A percentile compares a stretch with the other conserved stretches of the same genome.
phyloP scores from a whole-genome alignment of 2,113 vertebrate genomes.

The Artemisiospiza belli region DNA sequence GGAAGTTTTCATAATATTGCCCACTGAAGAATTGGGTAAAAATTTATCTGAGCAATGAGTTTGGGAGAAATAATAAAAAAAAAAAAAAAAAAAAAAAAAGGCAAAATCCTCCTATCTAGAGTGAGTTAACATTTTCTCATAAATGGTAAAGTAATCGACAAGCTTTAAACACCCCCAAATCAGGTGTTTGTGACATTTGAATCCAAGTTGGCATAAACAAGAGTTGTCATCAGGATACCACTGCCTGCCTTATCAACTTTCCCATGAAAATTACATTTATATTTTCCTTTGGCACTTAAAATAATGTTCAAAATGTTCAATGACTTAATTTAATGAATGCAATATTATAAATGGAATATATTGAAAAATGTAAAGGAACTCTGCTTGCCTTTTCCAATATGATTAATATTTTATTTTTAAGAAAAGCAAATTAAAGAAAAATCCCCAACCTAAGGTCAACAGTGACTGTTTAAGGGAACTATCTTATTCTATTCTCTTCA shows the following conservation, averaged over 20 bases:
- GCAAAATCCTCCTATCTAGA: background rate
- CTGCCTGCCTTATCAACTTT: slow-evolving; percentile 70
- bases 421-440: slow-evolving; percentile 92
- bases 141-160: slow-evolving; percentile 49
- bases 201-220: slow-evolving; percentile 61
- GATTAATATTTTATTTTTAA: slow-evolving; percentile 97
- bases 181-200: slow-evolving; percentile 56
- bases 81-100: too few relatives aligned
- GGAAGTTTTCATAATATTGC: background rate
- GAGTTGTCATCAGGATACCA: slow-evolving; percentile 60
- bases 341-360: slow-evolving; percentile 80
- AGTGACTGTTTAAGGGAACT: slow-evolving; percentile 90
- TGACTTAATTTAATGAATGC: slow-evolving; percentile 81
- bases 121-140: slow-evolving; percentile 1
- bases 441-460: slow-evolving; percentile 89
- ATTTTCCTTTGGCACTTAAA: slow-evolving; percentile 78
- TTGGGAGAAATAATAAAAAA: background rate
- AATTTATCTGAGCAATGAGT: background rate
- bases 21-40: background rate
- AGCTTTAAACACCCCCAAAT: slow-evolving; percentile 36
- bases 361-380: slow-evolving; percentile 80
- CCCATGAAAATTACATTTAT: slow-evolving; percentile 75
- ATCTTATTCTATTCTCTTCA: slow-evolving; percentile 85
- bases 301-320: slow-evolving; percentile 63
- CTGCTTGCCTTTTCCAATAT: slow-evolving; percentile 83